phyloP scores from a whole-genome alignment of 2,797 vertebrate species.

The Gastrophryne carolinensis region DNA sequence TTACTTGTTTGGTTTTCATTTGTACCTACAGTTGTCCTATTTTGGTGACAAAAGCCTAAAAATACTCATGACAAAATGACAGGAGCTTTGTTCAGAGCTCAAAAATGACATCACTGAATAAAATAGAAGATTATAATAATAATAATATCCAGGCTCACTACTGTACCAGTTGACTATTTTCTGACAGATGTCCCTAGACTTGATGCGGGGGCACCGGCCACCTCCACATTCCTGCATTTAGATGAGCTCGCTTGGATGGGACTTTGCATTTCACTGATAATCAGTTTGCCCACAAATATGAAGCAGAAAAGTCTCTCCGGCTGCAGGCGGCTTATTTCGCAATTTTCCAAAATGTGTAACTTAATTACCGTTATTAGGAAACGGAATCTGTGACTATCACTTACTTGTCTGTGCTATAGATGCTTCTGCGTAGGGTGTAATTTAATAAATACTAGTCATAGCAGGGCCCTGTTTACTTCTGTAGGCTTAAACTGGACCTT shows the following conservation, averaged over 20 bases:
- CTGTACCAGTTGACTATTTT: neutral
- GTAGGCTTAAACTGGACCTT: no score
- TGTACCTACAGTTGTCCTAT: no score
- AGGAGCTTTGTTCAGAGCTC: no score
- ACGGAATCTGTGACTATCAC: neutral
- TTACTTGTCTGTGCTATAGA: neutral
- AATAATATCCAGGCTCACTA: neutral
- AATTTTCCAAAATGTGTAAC: conserved; percentile 32
- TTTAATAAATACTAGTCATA: no score
- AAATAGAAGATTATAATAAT: neutral
- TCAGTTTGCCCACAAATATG: conserved; percentile 37
- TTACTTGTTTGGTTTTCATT: no score
- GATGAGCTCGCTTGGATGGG: neutral
- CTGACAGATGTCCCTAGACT: neutral
- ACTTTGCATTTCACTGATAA: conserved; percentile 47
- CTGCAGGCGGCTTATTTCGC: conserved; percentile 27
- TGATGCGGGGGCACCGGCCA: conserved; percentile 5
- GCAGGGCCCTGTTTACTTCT: neutral
- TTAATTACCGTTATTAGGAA: conserved; percentile 16
- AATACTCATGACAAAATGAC: no score
- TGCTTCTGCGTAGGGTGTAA: no score
- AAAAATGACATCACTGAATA: neutral
- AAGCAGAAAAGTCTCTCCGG: conserved; percentile 19
- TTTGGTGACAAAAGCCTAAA: no score
- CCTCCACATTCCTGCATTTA: conserved; percentile 27